A percentile compares a stretch with the other conserved stretches of the same genome.
Evolutionary conservation across 2,888 invertebrate species (phyloP).

Genomic region (Diarsia rubi): DNA sequence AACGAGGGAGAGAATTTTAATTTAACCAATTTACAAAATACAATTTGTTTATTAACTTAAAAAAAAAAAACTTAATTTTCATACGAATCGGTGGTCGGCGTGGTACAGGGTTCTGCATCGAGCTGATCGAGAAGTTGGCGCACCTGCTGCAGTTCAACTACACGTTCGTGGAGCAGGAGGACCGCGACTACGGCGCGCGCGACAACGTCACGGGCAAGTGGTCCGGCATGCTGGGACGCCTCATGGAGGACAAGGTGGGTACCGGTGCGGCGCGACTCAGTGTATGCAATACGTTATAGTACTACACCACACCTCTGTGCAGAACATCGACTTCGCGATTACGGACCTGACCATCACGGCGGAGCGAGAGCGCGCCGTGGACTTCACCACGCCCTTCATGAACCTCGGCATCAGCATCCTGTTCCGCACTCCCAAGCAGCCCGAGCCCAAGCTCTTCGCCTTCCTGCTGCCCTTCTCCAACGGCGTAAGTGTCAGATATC

Average conservation of each 20-base stretch:
- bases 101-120: slow-evolving; percentile 94
- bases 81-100: background rate
- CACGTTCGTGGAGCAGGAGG: slow-evolving; percentile 93
- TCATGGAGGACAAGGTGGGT: slow-evolving; percentile 91
- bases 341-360: slow-evolving; percentile 98
- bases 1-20: too few relatives aligned
- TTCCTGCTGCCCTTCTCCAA: slow-evolving; percentile 97
- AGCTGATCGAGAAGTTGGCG: slow-evolving; percentile 95
- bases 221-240: slow-evolving; percentile 94
- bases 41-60: too few relatives aligned
- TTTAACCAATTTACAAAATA: background rate
- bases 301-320: slow-evolving; percentile 49
- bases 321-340: slow-evolving; percentile 97
- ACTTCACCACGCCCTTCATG: slow-evolving; percentile 99
- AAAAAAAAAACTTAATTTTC: background rate
- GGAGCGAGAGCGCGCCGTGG: slow-evolving; percentile 96
- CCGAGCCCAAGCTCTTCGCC: slow-evolving; percentile 96
- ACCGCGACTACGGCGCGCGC: slow-evolving; percentile 93
- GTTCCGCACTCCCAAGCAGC: slow-evolving; percentile 95
- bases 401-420: slow-evolving; percentile 97
- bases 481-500: slow-evolving; percentile 80
- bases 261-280: background rate
- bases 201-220: slow-evolving; percentile 91
- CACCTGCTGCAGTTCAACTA: slow-evolving; percentile 95
- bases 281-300: background rate